Conservation (phyloP, 2,797 vertebrate species). For the Dipus sagitta region DNA sequence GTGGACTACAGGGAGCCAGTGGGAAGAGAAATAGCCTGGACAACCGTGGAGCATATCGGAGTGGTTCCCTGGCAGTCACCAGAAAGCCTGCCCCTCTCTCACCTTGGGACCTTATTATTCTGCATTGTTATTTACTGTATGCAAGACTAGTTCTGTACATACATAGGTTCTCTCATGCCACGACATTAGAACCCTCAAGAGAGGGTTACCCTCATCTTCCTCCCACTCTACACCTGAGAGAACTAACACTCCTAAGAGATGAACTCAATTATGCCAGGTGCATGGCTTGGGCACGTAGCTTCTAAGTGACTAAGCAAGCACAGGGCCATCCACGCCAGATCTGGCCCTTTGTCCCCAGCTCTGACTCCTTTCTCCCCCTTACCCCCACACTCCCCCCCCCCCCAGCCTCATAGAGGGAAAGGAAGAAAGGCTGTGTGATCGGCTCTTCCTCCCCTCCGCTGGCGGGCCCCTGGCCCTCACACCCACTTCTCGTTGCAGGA, state of each 20-base stretch:
- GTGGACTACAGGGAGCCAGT: not conserved
- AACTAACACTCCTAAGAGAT: not conserved
- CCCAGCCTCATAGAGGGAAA: not conserved
- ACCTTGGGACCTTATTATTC: not conserved
- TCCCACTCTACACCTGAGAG: conserved; percentile 24
- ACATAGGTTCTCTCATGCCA: not conserved
- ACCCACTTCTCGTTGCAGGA: conserved; percentile 90
- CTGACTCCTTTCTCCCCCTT: not conserved
- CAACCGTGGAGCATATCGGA: not conserved
- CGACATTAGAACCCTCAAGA: not conserved
- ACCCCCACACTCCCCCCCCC: not conserved
- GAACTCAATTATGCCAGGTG: not conserved
- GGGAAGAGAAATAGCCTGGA: not conserved
- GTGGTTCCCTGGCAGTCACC: not conserved
- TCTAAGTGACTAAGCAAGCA: not conserved
- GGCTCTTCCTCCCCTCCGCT: not conserved
- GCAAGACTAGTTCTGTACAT: not conserved
- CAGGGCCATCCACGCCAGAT: not conserved
- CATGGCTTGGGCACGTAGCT: not conserved
- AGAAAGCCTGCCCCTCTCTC: not conserved
- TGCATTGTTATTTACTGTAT: not conserved
- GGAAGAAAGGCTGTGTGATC: not conserved
- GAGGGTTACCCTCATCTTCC: not conserved
- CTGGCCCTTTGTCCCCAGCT: not conserved
- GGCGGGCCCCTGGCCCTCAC: conserved; percentile 49